Evolutionary conservation across 1,140 invertebrate species (phyloP).

Genomic region (Rhynchophorus ferrugineus): DNA sequence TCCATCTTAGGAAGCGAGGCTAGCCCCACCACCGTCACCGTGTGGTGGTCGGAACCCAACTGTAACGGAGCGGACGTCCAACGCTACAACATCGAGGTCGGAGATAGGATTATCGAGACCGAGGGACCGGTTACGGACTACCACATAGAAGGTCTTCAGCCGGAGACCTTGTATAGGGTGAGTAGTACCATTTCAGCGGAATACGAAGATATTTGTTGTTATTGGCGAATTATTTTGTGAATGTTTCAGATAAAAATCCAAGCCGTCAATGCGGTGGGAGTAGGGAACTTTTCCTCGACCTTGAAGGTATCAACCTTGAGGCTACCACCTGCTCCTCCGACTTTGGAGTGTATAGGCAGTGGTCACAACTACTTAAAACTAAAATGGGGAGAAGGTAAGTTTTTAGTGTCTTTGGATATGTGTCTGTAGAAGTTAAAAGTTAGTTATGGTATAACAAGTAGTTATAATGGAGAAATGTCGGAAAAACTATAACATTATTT

Average conservation of each 20-base stretch:
- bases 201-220: too few relatives aligned
- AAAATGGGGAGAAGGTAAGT: conserved; percentile 65
- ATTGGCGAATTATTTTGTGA: too few relatives aligned
- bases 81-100: conserved; percentile 66
- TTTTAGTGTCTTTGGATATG: too few relatives aligned
- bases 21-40: conserved; percentile 56
- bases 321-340: conserved; percentile 67
- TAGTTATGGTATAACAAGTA: too few relatives aligned
- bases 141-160: conserved; percentile 45
- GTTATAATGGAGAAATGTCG: too few relatives aligned
- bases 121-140: conserved; percentile 47
- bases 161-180: conserved; percentile 53
- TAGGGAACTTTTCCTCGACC: conserved; percentile 66
- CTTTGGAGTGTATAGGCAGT: conserved; percentile 59
- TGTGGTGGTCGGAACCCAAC: conserved; percentile 66
- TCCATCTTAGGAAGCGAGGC: conserved; percentile 51
- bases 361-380: conserved; percentile 77
- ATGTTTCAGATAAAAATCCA: conserved; percentile 66
- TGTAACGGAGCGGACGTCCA: conserved; percentile 64
- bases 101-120: conserved; percentile 53
- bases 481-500: too few relatives aligned
- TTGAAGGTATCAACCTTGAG: conserved; percentile 64
- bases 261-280: conserved; percentile 74
- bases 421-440: too few relatives aligned
- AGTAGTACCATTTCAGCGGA: too few relatives aligned